These are phyloP conservation scores for Pedetes capensis DNA, from an alignment of 2,113 vertebrate genomes.

Conservation along the genomic window DNA sequence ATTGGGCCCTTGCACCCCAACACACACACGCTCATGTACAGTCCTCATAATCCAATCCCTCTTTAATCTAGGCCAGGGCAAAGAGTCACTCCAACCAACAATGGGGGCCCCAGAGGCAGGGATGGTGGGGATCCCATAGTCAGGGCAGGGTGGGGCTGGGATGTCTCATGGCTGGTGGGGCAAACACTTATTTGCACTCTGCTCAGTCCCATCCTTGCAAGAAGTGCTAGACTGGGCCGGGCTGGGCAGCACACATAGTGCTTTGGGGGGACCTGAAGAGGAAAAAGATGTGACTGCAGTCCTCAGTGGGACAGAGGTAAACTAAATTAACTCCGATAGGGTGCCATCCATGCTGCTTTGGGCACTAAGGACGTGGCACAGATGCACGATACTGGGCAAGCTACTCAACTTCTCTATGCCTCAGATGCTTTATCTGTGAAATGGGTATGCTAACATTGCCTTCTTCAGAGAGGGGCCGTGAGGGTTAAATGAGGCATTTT, in stretches of 20 bases:
- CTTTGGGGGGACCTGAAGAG: background rate
- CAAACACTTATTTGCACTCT: background rate
- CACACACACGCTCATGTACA: fast-evolving
- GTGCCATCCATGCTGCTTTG: fast-evolving
- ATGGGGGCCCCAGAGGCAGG: background rate
- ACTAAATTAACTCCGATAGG: too few relatives aligned
- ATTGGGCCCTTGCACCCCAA: background rate
- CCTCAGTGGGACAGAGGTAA: background rate
- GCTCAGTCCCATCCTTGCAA: background rate
- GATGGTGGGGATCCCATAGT: background rate
- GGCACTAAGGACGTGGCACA: background rate
- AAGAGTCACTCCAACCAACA: background rate
- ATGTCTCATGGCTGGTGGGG: background rate
- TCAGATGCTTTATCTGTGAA: conserved; percentile 5
- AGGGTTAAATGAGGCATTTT: background rate
- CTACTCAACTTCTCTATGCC: background rate
- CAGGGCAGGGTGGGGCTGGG: background rate
- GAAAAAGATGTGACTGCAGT: background rate
- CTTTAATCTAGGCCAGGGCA: background rate
- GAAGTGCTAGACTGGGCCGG: background rate
- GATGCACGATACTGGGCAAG: background rate
- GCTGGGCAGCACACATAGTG: fast-evolving
- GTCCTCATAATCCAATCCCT: background rate
- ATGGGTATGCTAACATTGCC: background rate
- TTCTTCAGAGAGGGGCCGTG: background rate